Evolutionary conservation across 2,888 invertebrate species (phyloP), one percentile per base, ranked within the genome.

Genomic region (Agonum fuliginosum): DNA sequence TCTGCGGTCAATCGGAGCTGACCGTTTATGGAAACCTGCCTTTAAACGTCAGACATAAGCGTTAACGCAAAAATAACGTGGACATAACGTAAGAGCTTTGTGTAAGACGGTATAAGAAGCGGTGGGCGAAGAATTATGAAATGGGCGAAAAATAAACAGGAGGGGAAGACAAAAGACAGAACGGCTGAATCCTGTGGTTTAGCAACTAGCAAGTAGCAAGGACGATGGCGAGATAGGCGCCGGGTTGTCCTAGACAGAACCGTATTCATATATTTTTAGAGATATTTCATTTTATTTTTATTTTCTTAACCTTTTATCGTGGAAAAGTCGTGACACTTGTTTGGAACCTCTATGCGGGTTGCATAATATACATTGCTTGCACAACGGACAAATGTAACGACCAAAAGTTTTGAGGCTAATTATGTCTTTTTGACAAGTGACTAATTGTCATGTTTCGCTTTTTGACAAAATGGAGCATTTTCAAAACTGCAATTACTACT

Each of bases 1-100:
- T 22, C 20, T 12, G 67, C 12, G 67, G 67, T 67, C 43, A 43
- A 22, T 67, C 41, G 67, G 5, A 10, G 3, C 67, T 6, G 12
- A 20, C 67, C 67, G 17, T 67, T 19, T 67, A 67, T 22, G 41
- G 67, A 67, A 67, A 67, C 65, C 8, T 65, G 67, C 22, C n/a
- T 1, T 14, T 22, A 54, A 12, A 62, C 58, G 58, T 62, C 58
- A 62, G 24, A 54, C 19, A 6, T n/a, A n/a, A n/a, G n/a, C n/a
- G n/a, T 30, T 62, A 12, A 62, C 30, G 67, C 67, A 41, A 12
- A 41, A 37, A 17, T 65, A 65, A 41, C 67, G 41, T 12, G 17
- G 8, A 48, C 14, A 17, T 48, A 37, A 20, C 1, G 48, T 54
- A 22, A 12, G 54, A 54, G 6, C 24, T 54, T 24, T 30, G 54